A percentile compares a stretch with the other conserved stretches of the same genome.
Conservation (phyloP, 2,888 invertebrate species). For the Lomographa bimaculata region DNA sequence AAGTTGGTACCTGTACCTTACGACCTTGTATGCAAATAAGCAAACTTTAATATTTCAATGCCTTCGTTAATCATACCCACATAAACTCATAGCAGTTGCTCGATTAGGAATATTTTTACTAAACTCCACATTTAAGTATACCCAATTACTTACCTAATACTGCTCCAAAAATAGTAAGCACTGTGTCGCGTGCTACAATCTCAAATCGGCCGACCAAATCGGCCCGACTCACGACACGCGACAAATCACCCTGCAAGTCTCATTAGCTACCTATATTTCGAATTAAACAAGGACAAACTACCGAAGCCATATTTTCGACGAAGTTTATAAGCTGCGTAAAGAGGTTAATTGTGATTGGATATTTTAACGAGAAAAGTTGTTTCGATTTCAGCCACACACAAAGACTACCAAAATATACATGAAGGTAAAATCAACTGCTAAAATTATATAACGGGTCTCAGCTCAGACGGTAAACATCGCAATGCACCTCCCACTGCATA, state of each 20-base stretch:
- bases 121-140: no score
- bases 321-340: slow-evolving; percentile 3
- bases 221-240: slow-evolving; percentile 27
- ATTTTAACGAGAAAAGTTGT: neutral
- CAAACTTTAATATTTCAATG: no score
- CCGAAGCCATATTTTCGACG: slow-evolving; percentile 8
- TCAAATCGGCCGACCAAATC: slow-evolving; percentile 11
- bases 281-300: slow-evolving; percentile 41
- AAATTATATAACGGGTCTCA: slow-evolving; percentile 17
- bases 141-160: no score
- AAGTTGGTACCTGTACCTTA: no score
- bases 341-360: slow-evolving; percentile 12
- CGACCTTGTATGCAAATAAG: no score
- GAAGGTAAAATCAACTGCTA: slow-evolving; percentile 5
- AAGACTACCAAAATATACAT: no score
- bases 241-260: slow-evolving; percentile 70
- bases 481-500: slow-evolving; percentile 66
- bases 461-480: slow-evolving; percentile 53
- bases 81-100: no score
- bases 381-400: slow-evolving; percentile 4
- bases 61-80: no score
- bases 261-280: slow-evolving; percentile 63
- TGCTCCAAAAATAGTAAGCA: slow-evolving; percentile 4
- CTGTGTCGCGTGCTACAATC: slow-evolving; percentile 16
- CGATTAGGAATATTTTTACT: no score